phyloP scores from a whole-genome alignment of 1,140 invertebrate genomes.

The Zophobas morio region DNA sequence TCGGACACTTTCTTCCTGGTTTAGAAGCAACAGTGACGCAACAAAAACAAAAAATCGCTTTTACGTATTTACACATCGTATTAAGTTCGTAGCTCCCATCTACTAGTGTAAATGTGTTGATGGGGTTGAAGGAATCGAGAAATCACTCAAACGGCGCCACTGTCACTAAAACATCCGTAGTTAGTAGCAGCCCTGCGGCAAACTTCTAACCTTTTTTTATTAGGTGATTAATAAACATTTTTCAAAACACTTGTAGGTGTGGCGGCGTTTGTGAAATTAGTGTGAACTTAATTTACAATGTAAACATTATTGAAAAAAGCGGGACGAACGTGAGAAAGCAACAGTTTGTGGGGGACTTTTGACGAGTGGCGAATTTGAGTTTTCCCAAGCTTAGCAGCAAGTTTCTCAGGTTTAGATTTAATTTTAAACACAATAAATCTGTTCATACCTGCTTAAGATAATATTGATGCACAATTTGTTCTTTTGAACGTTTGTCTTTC shows the following conservation, averaged over 20 bases:
- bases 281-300: slow-evolving; percentile 12
- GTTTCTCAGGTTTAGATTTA: neutral
- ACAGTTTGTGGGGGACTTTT: neutral
- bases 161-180: neutral
- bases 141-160: neutral
- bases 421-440: neutral
- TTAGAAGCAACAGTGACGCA: too few species aligned
- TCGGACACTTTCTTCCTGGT: neutral
- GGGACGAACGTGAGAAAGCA: slow-evolving; percentile 9
- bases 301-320: slow-evolving; percentile 6
- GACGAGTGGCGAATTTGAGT: neutral
- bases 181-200: neutral
- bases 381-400: neutral
- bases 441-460: neutral
- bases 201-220: neutral
- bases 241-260: neutral
- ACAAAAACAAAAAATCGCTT: too few species aligned
- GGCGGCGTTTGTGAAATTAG: neutral
- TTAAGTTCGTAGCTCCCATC: too few species aligned
- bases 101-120: too few species aligned
- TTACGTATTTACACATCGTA: too few species aligned
- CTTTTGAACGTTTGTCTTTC: neutral
- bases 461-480: neutral
- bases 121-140: neutral
- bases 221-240: neutral